Evolutionary conservation across 2,113 vertebrate genomes (phyloP), one percentile per base, ranked within the genome.

Genomic region (Ochotona princeps): DNA sequence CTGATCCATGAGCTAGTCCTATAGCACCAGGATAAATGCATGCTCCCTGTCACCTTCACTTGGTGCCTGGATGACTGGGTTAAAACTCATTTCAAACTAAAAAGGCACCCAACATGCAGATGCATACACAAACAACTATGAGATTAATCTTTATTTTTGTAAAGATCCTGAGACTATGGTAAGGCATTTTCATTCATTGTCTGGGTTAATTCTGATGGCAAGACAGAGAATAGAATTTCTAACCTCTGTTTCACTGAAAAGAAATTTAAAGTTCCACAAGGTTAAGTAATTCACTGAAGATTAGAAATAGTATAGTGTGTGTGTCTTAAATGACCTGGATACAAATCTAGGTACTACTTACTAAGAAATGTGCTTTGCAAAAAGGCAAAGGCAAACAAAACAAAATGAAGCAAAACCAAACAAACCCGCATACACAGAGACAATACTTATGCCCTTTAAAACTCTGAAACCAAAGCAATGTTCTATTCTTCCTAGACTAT

Each of bases 61-160:
- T 28, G 5, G 20, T 1, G 11, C 21, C 44, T 70, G 21, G 15
- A 26, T 32, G 30, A 81, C 4, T 2, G 51, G 25, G 51, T 44
- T 14, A 92, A 80, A 89, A 66, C n/a, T 17, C 69, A 6, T 44
- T 6, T 44, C 38, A 44, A 4, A 44, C 38, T 44, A 44, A 44
- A 6, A 44, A 44, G 38, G 38, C 18, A 2, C 49, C 12, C 3
- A 18, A 5, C 72, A 81, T 26, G 79, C 57, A 47, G 20, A 32
- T 20, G 65, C 21, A 25, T 25, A 79, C 17, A 23, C 2, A 32
- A 17, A 10, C 8, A 9, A 13, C 11, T 47, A 21, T 44, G 32
- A 82, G n/a, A 44, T 49, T 7, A 49, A 20, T 2, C 20, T 92
- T 84, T 87, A 94, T 81, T 87, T 93, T 87, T 87, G 3, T 61